A percentile compares a stretch with the other conserved stretches of the same genome.
Conservation (phyloP, 2,113 vertebrate species). For the Mormyrus iriodes region DNA sequence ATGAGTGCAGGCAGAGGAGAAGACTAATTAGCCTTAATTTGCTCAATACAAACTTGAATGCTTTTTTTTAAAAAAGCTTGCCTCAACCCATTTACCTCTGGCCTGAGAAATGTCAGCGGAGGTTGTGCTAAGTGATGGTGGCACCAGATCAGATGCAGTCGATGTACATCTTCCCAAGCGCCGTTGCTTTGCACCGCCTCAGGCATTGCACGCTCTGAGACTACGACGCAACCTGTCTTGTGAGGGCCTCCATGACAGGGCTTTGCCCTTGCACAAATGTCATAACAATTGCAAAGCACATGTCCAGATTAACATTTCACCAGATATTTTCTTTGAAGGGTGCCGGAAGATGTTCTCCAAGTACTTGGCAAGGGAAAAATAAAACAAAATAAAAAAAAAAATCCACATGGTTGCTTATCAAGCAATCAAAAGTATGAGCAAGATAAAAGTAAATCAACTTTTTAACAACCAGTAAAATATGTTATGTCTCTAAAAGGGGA, state of each 20-base stretch:
- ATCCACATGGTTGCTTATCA: neutral
- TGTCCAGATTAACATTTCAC: neutral
- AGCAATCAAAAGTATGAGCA: neutral
- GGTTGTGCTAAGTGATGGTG: slow-evolving; percentile 43
- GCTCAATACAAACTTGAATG: slow-evolving; percentile 45
- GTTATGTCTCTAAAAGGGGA: neutral
- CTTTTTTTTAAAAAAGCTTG: slow-evolving; percentile 38
- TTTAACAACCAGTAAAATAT: neutral
- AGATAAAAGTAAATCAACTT: neutral
- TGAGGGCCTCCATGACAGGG: neutral
- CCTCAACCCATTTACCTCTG: slow-evolving; percentile 39
- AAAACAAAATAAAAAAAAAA: neutral
- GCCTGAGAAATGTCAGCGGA: slow-evolving; percentile 55
- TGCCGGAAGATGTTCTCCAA: neutral
- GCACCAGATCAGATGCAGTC: slow-evolving; percentile 43
- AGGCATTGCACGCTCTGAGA: neutral
- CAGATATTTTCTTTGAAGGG: neutral
- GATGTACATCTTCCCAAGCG: slow-evolving; percentile 41
- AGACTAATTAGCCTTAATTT: slow-evolving; percentile 58
- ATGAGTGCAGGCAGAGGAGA: slow-evolving; percentile 50
- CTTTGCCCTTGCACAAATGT: slow-evolving; percentile 31
- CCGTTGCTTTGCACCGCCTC: slow-evolving; percentile 25
- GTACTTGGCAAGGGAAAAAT: neutral
- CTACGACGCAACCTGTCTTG: slow-evolving; percentile 32
- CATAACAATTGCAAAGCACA: neutral